Base-by-base conservation (phyloP, 2,797 vertebrate species). In the Nyctalus aviator region DNA sequence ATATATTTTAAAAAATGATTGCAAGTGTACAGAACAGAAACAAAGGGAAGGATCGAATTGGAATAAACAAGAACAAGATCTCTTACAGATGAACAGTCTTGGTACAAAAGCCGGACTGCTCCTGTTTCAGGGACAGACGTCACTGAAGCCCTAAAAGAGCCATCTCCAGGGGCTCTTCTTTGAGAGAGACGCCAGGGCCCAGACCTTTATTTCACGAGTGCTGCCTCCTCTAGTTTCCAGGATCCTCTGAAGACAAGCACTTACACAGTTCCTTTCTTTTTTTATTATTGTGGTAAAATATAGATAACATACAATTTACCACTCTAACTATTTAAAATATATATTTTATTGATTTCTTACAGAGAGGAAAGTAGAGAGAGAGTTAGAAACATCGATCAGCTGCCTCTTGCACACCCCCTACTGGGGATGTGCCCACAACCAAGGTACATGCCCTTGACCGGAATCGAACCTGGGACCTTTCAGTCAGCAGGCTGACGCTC, bases 61-160 rank as follows among this genome's bases (percentile, higher is more conserved):
- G 37, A 55, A 48, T 55, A 46, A 88, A 41, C 6, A 1, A 53
- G 55, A 96, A 50, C 30, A 68, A 83, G 55, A 66, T 44, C 89
- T 32, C 78, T 78, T 27, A 71, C 68, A 92, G 66, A 35, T 27
- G 78, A 44, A 48, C 25, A 30, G 10, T n/a, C 55, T 84, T 23
- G 5, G 64, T 13, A 73, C 48, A 86, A 55, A 41, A 55, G 66
- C 64, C 32, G 30, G 83, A 77, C 10, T 57, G 64, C 57, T 84
- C 48, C 37, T n/a, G 10, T 84, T 93, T 92, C 82, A 77, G 62
- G n/a, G 81, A 91, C 25, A 78, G 76, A 73, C 76, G 21, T 59
- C 84, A 69, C 1, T 25, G 30, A 79, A 85, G n/a, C 8, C n/a
- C n/a, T 75, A 11, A 23, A 71, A 75, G 88, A 72, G 62, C 25